Evolutionary conservation across 2,888 invertebrate genomes (phyloP).

Genomic region (Campoplex capitator): DNA sequence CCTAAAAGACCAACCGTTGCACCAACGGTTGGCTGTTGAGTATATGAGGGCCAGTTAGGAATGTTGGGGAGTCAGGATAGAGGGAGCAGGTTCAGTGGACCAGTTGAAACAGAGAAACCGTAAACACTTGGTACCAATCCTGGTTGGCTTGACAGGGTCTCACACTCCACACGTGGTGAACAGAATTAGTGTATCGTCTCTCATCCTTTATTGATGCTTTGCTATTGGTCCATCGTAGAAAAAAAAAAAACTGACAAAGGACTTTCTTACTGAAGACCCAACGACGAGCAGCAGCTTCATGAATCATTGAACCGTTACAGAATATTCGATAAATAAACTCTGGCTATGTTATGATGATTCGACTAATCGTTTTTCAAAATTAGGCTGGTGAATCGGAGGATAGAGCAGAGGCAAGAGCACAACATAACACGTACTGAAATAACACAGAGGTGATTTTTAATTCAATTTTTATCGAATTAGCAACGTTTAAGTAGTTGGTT

Average conservation of each 20-base stretch:
- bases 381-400: conserved; percentile 89
- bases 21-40: too few species aligned
- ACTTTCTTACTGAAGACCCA: neutral
- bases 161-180: neutral
- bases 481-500: conserved; percentile 13
- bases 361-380: conserved; percentile 75
- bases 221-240: neutral
- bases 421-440: conserved; percentile 89
- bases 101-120: too few species aligned
- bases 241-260: neutral
- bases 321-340: neutral
- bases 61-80: too few species aligned
- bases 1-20: too few species aligned
- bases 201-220: neutral
- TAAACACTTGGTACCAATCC: too few species aligned
- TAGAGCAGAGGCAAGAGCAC: conserved; percentile 89
- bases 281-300: neutral
- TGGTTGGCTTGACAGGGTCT: neutral
- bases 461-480: conserved; percentile 40
- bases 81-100: too few species aligned
- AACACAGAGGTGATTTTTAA: conserved; percentile 87
- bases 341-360: conserved; percentile 6
- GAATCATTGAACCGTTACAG: neutral
- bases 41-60: too few species aligned
- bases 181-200: neutral